Percentiles rank a stretch among this genome's conserved stretches.
Evolutionary conservation across 1,140 invertebrate species (phyloP).

Genomic region (Hetaerina americana): DNA sequence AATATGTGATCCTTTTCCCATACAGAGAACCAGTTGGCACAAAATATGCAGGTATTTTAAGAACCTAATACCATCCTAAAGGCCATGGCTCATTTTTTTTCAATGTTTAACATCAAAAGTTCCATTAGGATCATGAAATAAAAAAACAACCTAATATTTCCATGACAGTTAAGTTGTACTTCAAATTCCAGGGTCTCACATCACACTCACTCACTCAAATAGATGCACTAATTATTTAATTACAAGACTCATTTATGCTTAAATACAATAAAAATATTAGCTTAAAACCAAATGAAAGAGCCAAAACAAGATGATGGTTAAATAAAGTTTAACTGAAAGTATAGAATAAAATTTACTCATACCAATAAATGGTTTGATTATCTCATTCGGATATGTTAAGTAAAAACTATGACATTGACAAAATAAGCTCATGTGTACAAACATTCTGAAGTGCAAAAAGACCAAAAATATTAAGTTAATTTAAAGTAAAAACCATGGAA

Average conservation of each 20-base stretch:
- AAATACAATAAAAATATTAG: not conserved
- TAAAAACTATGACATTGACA: not conserved
- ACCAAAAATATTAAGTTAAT: not conserved
- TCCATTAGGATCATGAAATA: not conserved
- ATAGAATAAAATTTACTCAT: not conserved
- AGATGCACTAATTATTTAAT: not conserved
- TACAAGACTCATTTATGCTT: not conserved
- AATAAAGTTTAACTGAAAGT: not conserved
- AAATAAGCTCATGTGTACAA: not conserved
- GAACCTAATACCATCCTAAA: not conserved
- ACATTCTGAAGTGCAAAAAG: too few species aligned
- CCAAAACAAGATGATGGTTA: not conserved
- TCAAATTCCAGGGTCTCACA: not conserved
- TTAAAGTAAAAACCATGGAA: not conserved
- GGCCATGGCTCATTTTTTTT: not conserved
- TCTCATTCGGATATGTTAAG: not conserved
- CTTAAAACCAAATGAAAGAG: not conserved
- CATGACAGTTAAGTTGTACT: not conserved
- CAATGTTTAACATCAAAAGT: not conserved
- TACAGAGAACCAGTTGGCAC: not conserved
- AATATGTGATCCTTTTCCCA: not conserved
- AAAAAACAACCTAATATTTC: not conserved
- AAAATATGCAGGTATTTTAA: not conserved
- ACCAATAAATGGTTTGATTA: not conserved
- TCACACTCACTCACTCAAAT: not conserved